These are phyloP conservation scores for Rallus limicola DNA, from an alignment of 2,113 vertebrate species.

Conservation along the genomic window DNA sequence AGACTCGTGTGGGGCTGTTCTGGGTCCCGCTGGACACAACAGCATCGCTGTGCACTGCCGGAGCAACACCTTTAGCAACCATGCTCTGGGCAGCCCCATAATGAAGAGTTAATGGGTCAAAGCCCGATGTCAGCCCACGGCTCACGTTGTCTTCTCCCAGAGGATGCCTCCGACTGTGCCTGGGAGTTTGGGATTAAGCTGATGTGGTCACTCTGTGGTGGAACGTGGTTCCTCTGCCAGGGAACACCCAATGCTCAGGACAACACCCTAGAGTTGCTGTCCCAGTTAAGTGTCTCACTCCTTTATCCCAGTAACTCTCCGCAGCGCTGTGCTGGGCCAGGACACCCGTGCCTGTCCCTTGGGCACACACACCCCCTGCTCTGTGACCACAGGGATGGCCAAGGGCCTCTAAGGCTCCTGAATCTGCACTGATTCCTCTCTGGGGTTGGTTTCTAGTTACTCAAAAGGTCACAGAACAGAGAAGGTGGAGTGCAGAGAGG, in stretches of 20 bases:
- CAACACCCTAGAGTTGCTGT: background rate
- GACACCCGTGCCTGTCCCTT: background rate
- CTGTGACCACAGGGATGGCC: too few relatives aligned
- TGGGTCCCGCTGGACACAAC: background rate
- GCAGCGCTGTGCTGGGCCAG: background rate
- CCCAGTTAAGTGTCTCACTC: background rate
- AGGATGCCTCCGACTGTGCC: too few relatives aligned
- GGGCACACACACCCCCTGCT: rapidly evolving
- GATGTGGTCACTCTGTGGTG: background rate
- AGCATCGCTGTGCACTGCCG: background rate
- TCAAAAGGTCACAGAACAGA: background rate
- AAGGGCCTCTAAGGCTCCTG: background rate
- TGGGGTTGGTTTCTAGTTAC: background rate
- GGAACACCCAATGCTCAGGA: background rate
- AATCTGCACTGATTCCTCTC: too few relatives aligned
- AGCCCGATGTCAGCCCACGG: background rate
- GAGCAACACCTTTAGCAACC: rapidly evolving
- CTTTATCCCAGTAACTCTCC: background rate
- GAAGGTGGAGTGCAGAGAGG: background rate
- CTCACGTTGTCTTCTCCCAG: too few relatives aligned
- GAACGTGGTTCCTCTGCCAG: background rate
- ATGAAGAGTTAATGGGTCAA: background rate
- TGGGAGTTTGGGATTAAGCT: background rate
- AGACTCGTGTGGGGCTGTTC: rapidly evolving
- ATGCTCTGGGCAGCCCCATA: background rate